A percentile compares a stretch with the other conserved stretches of the same genome.
phyloP scores from a whole-genome alignment of 1,140 invertebrate genomes.

The Capitella teleta region DNA sequence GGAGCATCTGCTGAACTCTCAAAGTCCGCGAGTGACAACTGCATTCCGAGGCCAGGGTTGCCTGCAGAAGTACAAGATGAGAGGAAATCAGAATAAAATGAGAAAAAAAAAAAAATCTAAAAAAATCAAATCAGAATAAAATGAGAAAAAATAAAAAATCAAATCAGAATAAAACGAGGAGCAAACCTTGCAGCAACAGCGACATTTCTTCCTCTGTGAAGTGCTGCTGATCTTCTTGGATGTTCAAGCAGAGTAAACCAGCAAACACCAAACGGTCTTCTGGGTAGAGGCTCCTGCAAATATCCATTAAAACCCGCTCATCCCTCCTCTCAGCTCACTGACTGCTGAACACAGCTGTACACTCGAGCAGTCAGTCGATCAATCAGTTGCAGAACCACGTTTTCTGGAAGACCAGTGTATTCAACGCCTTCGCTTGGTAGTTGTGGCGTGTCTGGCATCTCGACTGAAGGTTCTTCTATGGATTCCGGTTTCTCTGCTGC shows the following conservation, averaged over 20 bases:
- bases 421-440: conserved; percentile 31
- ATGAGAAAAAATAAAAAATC: neutral
- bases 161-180: neutral
- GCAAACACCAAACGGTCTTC: conserved; percentile 32
- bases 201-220: conserved; percentile 36
- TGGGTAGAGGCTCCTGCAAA: conserved; percentile 29
- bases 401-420: conserved; percentile 24
- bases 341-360: conserved; percentile 30
- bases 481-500: conserved; percentile 25
- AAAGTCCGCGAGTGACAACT: conserved; percentile 37
- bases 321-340: too few species aligned
- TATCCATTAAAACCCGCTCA: too few species aligned
- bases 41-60: conserved; percentile 38
- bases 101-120: neutral
- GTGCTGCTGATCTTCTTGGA: conserved; percentile 29
- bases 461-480: too few species aligned
- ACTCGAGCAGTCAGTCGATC: conserved; percentile 30
- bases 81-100: neutral
- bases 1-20: conserved; percentile 28
- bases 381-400: conserved; percentile 33
- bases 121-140: neutral
- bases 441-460: conserved; percentile 22
- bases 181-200: conserved; percentile 31
- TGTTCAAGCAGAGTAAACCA: conserved; percentile 31
- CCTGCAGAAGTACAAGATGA: conserved; percentile 15